These are phyloP conservation scores for Thera obeliscata DNA, from an alignment of 2,888 invertebrate genomes.

Conservation along the genomic window DNA sequence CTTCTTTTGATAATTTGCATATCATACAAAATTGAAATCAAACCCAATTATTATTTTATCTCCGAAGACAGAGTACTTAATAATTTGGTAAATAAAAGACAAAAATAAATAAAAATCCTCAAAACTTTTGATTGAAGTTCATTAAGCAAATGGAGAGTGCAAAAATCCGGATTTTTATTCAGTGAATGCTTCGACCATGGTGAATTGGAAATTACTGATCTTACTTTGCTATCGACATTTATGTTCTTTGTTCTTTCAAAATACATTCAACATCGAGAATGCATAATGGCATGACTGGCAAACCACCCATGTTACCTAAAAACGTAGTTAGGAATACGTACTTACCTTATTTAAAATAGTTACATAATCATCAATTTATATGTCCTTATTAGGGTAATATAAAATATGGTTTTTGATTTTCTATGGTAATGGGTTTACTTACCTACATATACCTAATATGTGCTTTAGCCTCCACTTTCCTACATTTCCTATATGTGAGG, in stretches of 20 bases:
- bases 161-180: constrained; percentile 20
- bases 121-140: constrained; percentile 7
- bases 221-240: neutral
- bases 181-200: constrained; percentile 14
- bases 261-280: too few relatives aligned
- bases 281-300: too few relatives aligned
- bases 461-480: too few relatives aligned
- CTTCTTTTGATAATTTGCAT: neutral
- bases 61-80: neutral
- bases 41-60: neutral
- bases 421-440: too few relatives aligned
- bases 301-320: too few relatives aligned
- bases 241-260: constrained; percentile 5
- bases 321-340: too few relatives aligned
- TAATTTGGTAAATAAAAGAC: neutral
- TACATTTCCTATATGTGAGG: too few relatives aligned
- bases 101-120: constrained; percentile 2
- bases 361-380: too few relatives aligned
- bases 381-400: too few relatives aligned
- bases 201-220: constrained; percentile 20
- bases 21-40: neutral
- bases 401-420: too few relatives aligned
- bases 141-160: constrained; percentile 18
- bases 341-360: too few relatives aligned
- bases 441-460: too few relatives aligned